A percentile compares a stretch with the other conserved stretches of the same genome.
Evolutionary conservation across 2,797 vertebrate genomes (phyloP).

Genomic region (Poeciliopsis turneri): DNA sequence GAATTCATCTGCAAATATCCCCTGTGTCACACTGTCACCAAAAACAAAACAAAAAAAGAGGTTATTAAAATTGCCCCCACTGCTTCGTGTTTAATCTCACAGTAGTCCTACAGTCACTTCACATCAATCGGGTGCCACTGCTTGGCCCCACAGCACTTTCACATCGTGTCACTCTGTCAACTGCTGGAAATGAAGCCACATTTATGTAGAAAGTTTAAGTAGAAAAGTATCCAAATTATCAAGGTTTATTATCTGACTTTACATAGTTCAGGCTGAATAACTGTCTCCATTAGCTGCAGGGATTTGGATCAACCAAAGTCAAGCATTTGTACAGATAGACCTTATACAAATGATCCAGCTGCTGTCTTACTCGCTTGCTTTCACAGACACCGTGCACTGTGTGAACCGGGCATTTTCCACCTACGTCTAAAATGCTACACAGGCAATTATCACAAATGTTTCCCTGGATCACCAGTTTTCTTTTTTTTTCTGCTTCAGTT

Average conservation of each 20-base stretch:
- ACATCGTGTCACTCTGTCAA: slow-evolving; percentile 12
- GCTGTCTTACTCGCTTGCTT: neutral
- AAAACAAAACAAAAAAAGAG: slow-evolving; percentile 40
- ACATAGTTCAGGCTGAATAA: neutral
- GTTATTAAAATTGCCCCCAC: slow-evolving; percentile 63
- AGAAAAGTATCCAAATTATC: neutral
- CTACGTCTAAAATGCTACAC: slow-evolving; percentile 13
- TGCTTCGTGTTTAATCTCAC: slow-evolving; percentile 50
- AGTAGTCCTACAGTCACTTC: slow-evolving; percentile 39
- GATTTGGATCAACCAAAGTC: neutral
- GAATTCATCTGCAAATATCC: slow-evolving; percentile 38
- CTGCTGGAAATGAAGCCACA: slow-evolving; percentile 22
- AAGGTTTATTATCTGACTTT: neutral
- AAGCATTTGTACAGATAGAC: neutral
- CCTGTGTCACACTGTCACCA: slow-evolving; percentile 44
- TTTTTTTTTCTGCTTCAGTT: slow-evolving; percentile 18
- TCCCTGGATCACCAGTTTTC: slow-evolving; percentile 33
- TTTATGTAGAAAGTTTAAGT: slow-evolving; percentile 13
- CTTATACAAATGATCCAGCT: neutral
- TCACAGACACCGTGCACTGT: neutral
- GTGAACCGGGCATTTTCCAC: slow-evolving; percentile 6
- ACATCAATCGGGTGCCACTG: slow-evolving; percentile 12
- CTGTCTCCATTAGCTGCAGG: neutral
- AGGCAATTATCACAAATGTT: slow-evolving; percentile 16
- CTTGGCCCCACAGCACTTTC: slow-evolving; percentile 27